These are phyloP conservation scores for Amphilophus citrinellus DNA, from an alignment of 2,113 vertebrate species.

Conservation along the genomic window DNA sequence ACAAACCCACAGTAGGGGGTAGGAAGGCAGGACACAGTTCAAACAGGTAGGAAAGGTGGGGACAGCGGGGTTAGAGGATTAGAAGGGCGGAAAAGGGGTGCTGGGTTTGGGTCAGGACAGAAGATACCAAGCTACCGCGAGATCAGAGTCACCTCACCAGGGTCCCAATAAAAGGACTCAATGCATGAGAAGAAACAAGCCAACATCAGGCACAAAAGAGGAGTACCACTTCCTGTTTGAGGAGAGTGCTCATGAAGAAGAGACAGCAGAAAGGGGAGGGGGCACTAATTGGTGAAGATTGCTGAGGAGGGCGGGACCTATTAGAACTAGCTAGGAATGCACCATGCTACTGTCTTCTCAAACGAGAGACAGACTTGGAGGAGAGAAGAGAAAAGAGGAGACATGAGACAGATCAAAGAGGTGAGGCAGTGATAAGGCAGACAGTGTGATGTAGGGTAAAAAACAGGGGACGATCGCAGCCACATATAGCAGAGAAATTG, in stretches of 20 bases:
- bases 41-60: conserved; percentile 70
- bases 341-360: conserved; percentile 83
- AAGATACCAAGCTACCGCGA: conserved; percentile 60
- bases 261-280: conserved; percentile 54
- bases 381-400: conserved; percentile 48
- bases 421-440: conserved; percentile 54
- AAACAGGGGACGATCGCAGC: conserved; percentile 81
- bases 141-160: conserved; percentile 64
- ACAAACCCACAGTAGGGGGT: conserved; percentile 80
- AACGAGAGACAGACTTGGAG: conserved; percentile 66
- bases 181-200: conserved; percentile 78
- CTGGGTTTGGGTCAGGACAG: conserved; percentile 39
- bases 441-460: conserved; percentile 58
- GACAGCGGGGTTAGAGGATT: background rate
- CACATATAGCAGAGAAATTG: conserved; percentile 86
- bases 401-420: conserved; percentile 59
- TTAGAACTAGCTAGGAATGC: conserved; percentile 82
- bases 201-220: conserved; percentile 65
- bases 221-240: conserved; percentile 74
- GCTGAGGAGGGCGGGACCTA: conserved; percentile 59
- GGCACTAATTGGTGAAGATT: conserved; percentile 58
- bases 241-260: conserved; percentile 60
- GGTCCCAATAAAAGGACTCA: conserved; percentile 64
- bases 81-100: conserved; percentile 6
- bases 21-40: conserved; percentile 67